Percentiles rank a stretch among this genome's conserved stretches.
Evolutionary conservation across 2,113 vertebrate genomes (phyloP).

Genomic region (Ursus arctos): DNA sequence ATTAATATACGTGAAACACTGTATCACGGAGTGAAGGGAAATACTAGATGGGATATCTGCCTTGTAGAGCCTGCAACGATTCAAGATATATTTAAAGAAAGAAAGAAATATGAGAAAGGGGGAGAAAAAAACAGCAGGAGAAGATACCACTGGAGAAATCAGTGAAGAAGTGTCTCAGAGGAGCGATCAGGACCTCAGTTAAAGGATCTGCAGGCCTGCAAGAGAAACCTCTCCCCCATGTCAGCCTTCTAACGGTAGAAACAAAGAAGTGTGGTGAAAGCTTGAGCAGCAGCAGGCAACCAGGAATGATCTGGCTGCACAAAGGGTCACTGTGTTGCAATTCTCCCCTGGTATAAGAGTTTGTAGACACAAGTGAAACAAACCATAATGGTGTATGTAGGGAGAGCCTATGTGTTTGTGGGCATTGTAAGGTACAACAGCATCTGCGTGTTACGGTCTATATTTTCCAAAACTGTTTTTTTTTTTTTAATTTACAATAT

Average conservation of each 20-base stretch:
- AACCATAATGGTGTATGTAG: not conserved
- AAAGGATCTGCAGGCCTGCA: rapidly evolving
- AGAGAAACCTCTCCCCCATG: not conserved
- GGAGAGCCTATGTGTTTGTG: not conserved
- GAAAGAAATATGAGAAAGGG: not conserved
- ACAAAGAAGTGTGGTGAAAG: not conserved
- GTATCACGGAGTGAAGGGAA: not conserved
- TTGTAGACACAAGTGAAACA: not conserved
- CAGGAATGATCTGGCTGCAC: not conserved
- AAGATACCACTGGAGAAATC: not conserved
- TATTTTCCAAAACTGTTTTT: not conserved
- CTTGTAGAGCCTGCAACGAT: not conserved
- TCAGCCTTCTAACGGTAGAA: not conserved
- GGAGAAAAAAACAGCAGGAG: not conserved
- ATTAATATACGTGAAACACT: not conserved
- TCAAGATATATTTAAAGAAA: not conserved
- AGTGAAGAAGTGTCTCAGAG: not conserved
- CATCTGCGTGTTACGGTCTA: not conserved
- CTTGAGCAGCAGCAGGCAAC: not conserved
- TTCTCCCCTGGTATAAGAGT: not conserved
- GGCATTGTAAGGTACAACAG: not conserved
- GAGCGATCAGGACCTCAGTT: not conserved
- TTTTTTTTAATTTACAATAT: not conserved
- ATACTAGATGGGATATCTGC: not conserved
- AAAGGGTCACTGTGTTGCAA: not conserved